Conservation (phyloP, 2,888 invertebrate genomes). For the Tipula vernalis region DNA sequence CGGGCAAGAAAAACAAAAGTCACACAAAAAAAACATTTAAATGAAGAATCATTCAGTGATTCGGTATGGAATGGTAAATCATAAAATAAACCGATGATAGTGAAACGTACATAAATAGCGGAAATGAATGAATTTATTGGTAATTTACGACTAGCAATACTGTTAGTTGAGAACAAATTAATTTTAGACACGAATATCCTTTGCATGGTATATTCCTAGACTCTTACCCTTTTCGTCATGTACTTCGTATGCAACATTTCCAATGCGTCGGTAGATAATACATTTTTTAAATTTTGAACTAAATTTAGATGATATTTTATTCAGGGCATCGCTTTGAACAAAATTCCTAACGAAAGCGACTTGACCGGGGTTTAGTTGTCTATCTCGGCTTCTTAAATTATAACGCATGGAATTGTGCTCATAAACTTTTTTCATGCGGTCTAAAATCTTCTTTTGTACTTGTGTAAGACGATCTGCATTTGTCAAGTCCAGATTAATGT, state of each 20-base stretch:
- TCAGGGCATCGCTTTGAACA: neutral
- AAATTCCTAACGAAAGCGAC: neutral
- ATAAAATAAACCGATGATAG: no score
- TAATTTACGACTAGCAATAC: no score
- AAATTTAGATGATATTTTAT: neutral
- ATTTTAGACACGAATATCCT: neutral
- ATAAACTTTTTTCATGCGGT: neutral
- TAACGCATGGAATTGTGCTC: neutral
- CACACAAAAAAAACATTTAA: no score
- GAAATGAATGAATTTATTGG: no score
- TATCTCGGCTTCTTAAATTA: neutral
- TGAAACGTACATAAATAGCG: no score
- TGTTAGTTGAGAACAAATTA: no score
- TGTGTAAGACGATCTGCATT: neutral
- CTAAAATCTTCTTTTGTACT: no score
- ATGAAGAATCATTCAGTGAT: no score
- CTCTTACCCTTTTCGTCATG: neutral
- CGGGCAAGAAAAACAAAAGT: no score
- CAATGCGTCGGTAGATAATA: neutral
- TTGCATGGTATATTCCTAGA: neutral
- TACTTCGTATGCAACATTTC: neutral
- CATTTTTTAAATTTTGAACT: neutral
- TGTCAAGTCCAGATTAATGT: neutral
- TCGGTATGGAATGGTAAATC: no score
- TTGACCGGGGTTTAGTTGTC: neutral